Evolutionary conservation across 2,113 vertebrate species (phyloP), one percentile per base, ranked within the genome.

Genomic region (Gorilla gorilla): DNA sequence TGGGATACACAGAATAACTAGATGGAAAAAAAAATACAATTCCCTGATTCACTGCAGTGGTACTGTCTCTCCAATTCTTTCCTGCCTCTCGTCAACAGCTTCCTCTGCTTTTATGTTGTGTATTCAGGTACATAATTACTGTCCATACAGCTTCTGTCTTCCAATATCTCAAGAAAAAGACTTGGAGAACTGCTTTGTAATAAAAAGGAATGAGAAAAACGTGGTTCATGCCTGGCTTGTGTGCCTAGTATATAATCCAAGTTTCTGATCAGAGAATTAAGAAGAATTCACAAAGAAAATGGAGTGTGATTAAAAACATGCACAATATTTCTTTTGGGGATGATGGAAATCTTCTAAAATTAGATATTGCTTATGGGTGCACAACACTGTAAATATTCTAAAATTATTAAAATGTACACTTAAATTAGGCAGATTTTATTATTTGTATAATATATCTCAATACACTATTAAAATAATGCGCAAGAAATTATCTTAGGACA

Each of bases 11-110:
- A 70, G n/a, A 89, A 72, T 87, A 90, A 86, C 50, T 66, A 91
- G 90, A 96, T 94, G 85, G 78, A 94, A 96, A 97, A 97, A 72
- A 89, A 96, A 91, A 87, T 13, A 23, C 23, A 2, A 80, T 70
- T 95, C 12, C 64, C 72, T 64, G 76, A 79, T 64, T 96, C 48
- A 76, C 6, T 70, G 14, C 48, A 90, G 35, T 73, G 12, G 35
- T 48, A 35, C 12, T 30, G 0, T 30, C 50, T 83, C 23, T 4
- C 7, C 3, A 93, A 12, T 81, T 79, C 38, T 35, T 61, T 30
- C 32, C 27, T 66, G 12, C 17, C 1, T 35, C 76, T 95, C 59
- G 13, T 9, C 1, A n/a, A 89, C 27, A 94, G 23, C 11, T 85
- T 10, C 11, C 45, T 59, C 0, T 23, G 14, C 17, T 50, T 85